Evolutionary conservation across 2,113 vertebrate species (phyloP).

Genomic region (Stegastes partitus): DNA sequence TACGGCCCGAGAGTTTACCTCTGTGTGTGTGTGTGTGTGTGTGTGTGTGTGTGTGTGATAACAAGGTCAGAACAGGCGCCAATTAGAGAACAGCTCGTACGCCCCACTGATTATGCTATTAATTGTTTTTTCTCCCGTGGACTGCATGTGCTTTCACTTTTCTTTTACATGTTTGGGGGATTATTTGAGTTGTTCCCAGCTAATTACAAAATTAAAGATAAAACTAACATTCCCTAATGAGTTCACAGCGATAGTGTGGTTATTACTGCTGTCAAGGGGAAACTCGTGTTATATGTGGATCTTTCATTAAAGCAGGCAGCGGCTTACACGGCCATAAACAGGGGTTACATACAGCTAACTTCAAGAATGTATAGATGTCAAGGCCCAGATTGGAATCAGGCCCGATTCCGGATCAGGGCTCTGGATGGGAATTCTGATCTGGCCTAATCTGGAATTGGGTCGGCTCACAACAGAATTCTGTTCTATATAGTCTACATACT

Average conservation of each 20-base stretch:
- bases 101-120: conserved; percentile 32
- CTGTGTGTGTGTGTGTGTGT: conserved; percentile 7
- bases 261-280: neutral
- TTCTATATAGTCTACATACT: too few species aligned
- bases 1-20: conserved; percentile 24
- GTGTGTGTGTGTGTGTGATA: conserved; percentile 5
- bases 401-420: too few species aligned
- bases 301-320: neutral
- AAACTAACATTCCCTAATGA: neutral
- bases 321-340: neutral
- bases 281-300: conserved; percentile 1
- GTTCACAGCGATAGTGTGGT: neutral
- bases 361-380: too few species aligned
- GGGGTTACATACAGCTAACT: too few species aligned
- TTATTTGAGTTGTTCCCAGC: conserved; percentile 24
- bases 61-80: conserved; percentile 48
- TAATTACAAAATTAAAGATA: conserved; percentile 41
- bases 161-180: conserved; percentile 1
- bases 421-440: too few species aligned
- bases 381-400: too few species aligned
- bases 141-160: conserved; percentile 12
- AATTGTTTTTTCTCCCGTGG: conserved; percentile 31
- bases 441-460: too few species aligned
- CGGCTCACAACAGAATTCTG: too few species aligned
- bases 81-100: conserved; percentile 51